These are phyloP conservation scores for Meghimatium bilineatum DNA, from an alignment of 2,888 invertebrate genomes.

Conservation along the genomic window DNA sequence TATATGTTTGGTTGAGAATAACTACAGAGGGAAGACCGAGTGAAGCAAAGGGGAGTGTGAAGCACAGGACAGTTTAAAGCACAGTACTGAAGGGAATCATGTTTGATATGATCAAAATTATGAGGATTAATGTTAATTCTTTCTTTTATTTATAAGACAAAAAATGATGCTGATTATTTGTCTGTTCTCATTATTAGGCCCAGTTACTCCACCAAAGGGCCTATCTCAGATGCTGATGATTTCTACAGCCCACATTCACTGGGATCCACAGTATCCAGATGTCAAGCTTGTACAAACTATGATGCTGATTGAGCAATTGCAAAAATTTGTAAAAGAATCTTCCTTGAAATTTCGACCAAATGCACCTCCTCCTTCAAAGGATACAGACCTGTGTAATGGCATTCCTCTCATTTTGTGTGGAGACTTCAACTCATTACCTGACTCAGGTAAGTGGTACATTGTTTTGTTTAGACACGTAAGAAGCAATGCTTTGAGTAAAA, in stretches of 20 bases:
- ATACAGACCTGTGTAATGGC: conserved; percentile 78
- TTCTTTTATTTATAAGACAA: neutral
- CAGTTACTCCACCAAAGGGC: conserved; percentile 42
- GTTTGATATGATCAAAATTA: too few relatives aligned
- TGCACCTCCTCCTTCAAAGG: conserved; percentile 34
- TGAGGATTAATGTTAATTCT: too few relatives aligned
- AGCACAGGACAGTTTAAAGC: too few relatives aligned
- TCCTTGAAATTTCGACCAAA: conserved; percentile 46
- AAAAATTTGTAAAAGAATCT: conserved; percentile 80
- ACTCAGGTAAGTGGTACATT: conserved; percentile 90
- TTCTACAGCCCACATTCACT: conserved; percentile 99
- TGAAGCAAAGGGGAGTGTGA: too few relatives aligned
- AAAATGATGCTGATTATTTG: neutral
- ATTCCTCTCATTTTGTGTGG: conserved; percentile 96
- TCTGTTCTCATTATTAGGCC: neutral
- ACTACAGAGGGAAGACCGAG: too few relatives aligned
- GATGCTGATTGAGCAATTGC: conserved; percentile 97
- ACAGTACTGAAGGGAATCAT: too few relatives aligned
- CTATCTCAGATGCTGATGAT: conserved; percentile 84
- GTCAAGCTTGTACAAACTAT: conserved; percentile 99
- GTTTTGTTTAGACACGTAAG: too few relatives aligned
- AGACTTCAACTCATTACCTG: conserved; percentile 98
- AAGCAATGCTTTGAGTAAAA: too few relatives aligned
- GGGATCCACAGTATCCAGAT: conserved; percentile 99
- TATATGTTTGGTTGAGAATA: too few relatives aligned